Evolutionary conservation across 2,797 vertebrate species (phyloP), one percentile per base, ranked within the genome.

Genomic region (Apogon talboti): DNA sequence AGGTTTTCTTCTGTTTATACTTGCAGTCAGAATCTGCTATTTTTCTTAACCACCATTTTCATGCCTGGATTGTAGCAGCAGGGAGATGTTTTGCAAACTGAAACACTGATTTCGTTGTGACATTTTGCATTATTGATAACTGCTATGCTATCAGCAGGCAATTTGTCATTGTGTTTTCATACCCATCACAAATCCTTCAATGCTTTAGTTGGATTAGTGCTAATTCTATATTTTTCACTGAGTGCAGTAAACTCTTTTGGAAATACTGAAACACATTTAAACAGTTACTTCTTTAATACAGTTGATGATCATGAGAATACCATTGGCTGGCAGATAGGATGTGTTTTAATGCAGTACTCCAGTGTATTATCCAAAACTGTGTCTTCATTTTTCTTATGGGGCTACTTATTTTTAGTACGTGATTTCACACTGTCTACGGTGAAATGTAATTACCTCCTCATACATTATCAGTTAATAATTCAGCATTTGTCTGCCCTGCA

Each of bases 391-490:
- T 48, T 56, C 42, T 53, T 38, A 19, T 47, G 4, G 30, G 45
- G 43, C 48, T 45, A 38, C 51, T 47, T 85, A 88, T 83, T 87
- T 84, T 85, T 84, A 84, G 84, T 68, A 24, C 11, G 37, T 65
- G 16, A 65, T 76, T 64, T 76, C 37, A 66, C 59, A 24, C 45
- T 62, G 40, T 81, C 69, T 13, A 80, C 47, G 53, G 48, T 18
- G 41, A 82, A 85, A 82, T 76, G 9, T 84, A 88, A 91, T 92
- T 88, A 87, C 72, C 63, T 74, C 51, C 76, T 87, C 72, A 81
- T 84, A 56, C 69, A 68, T 85, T 74, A 81, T 79, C 35, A 55
- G 49, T 90, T 71, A 90, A 90, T 91, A 87, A 91, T 90, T 89
- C 76, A 87, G 61, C 46, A 2, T 77, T 78, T 86, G 63, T 83